phyloP scores from a whole-genome alignment of 2,797 vertebrate species.

The Cercopithecus petaurista region DNA sequence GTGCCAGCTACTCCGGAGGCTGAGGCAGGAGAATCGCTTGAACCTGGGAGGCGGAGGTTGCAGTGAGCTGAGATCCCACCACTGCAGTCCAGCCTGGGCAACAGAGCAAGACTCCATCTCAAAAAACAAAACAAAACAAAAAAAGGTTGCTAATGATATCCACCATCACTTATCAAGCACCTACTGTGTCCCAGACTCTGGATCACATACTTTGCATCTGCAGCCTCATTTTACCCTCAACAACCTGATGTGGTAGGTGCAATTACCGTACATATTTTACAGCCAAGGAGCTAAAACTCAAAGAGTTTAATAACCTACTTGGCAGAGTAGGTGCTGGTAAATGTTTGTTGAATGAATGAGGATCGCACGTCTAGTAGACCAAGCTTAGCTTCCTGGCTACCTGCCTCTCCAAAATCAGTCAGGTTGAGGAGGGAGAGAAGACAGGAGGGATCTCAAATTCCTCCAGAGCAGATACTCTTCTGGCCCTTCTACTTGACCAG shows the following conservation, averaged over 20 bases:
- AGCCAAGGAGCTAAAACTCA: background rate
- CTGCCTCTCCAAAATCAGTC: background rate
- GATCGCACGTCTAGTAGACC: background rate
- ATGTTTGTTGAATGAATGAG: background rate
- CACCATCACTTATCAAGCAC: background rate
- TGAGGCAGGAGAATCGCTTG: too few relatives aligned
- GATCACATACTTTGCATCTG: background rate
- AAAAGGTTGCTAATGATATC: background rate
- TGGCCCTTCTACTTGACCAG: slow-evolving; percentile 77
- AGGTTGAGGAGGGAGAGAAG: background rate
- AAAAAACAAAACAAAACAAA: background rate
- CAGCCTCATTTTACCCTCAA: background rate
- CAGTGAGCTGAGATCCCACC: too few relatives aligned
- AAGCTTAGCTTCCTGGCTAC: slow-evolving; percentile 25
- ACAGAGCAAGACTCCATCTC: too few relatives aligned
- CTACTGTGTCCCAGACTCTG: background rate
- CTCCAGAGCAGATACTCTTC: background rate
- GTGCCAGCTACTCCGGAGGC: too few relatives aligned
- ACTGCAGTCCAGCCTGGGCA: too few relatives aligned
- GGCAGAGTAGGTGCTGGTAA: background rate
- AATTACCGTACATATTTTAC: background rate
- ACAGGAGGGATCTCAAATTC: background rate
- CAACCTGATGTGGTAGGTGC: background rate
- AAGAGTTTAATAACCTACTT: background rate
- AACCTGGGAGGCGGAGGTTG: too few relatives aligned